Base-by-base conservation (phyloP, 2,113 vertebrate genomes). In the Geothlypis trichas region DNA sequence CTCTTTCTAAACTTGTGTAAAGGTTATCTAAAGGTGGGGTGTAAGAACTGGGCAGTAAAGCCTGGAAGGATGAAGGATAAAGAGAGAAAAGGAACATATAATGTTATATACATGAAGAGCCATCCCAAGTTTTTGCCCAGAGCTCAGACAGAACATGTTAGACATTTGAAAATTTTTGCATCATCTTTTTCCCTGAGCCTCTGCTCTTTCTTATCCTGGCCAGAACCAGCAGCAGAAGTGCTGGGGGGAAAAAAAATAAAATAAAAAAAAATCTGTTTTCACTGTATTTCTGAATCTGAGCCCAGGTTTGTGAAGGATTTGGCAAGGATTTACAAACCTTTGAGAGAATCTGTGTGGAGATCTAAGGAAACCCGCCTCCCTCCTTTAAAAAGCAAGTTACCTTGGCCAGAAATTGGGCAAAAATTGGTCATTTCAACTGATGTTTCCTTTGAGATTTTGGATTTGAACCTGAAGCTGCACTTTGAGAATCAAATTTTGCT, bases 241-340 rank as follows among this genome's bases (percentile, higher is more conserved):
- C 75, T 0, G 55, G 47, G 17, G 39, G 2, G 11, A 4, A 0
- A 8, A 21, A 49, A 57, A 22, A 35, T 20, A 13, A 4, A 3
- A 0, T 2, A 19, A 59, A 86, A 72, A 75, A 84, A 21, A 42
- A 96, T 93, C 87, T 97, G 95, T 93, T 96, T 96, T 94, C 76
- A 94, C 92, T 96, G 96, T 93, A 92, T 84, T 96, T 95, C 96
- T 96, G 96, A 97, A 92, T 84, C 90, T 79, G 83, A 96, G 96
- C 96, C 96, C 93, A 95, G 90, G 95, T 96, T 96, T 95, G 83
- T 89, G 92, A 95, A 90, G 92, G 84, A 92, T 95, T 97, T 96
- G 96, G 95, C 93, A 96, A 92, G 83, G 93, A 84, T 89, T 95
- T 95, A 26, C 66, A 94, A 97, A 96, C 90, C 86, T 96, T 96